Evolutionary conservation across 2,888 invertebrate genomes (phyloP), one percentile per base, ranked within the genome.

Genomic region (Eupithecia pulchellata): DNA sequence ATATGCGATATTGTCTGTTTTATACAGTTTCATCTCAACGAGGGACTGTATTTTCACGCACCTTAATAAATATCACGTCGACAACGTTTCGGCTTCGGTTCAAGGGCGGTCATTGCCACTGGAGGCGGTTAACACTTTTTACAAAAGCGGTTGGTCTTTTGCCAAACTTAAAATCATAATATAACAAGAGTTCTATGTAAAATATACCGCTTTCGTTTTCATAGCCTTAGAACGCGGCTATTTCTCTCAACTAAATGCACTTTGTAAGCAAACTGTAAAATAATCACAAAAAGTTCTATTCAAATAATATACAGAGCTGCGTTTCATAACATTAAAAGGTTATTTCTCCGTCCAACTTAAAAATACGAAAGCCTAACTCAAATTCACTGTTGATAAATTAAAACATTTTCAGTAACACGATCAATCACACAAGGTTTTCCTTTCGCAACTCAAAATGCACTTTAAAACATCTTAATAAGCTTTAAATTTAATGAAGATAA

Each of bases 401-500:
- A 52, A 25, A 52, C 25, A 52, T 11, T 4, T 52, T 52, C 20
- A 11, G 9, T 52, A 25, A 52, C 52, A 11, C 52, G 20, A 20
- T 20, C 20, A 20, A 20, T 47, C 42, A 47, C 42, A 47, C 25
- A 52, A 20, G 52, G 20, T 52, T 25, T 52, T 52, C 47, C 9
- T 25, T 52, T 52, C 20, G 25, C 52, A 52, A 52, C 4, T 52
- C 13, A 52, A 52, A 52, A 20, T 25, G 52, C 25, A 52, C 25
- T 52, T 25, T 52, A 25, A 25, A 52, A 11, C 52, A 52, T 52
- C 25, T 52, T 13, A 25, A 8, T 52, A 52, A 52, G 25, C 4
- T 25, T 25, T 25, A 52, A 52, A 52, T 52, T 52, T 52, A 25
- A 42, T 42, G 42, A 42, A n/a, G 52, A 52, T 52, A n/a, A 13